Conservation (phyloP, 1,140 invertebrate genomes). For the Diachasmimorpha longicaudata region DNA sequence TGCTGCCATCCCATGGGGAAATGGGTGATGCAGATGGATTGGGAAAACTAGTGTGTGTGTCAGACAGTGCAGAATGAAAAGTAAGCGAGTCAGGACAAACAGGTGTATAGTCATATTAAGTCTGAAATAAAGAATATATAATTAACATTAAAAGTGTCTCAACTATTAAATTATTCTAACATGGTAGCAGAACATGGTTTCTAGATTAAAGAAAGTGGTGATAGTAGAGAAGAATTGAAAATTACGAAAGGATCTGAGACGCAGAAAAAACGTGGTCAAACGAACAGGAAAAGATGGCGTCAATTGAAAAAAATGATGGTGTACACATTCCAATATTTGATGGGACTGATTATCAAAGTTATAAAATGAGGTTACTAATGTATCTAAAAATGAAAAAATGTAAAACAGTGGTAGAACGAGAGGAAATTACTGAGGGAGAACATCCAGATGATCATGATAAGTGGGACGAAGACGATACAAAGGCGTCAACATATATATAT, state of each 20-base stretch:
- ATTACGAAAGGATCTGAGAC: not conserved
- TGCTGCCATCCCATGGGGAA: too few species aligned
- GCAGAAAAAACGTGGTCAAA: not conserved
- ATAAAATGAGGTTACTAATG: conserved; percentile 29
- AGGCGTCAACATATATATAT: conserved; percentile 40
- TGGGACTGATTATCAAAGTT: conserved; percentile 28
- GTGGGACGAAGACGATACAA: conserved; percentile 35
- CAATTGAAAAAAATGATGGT: not conserved
- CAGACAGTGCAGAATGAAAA: too few species aligned
- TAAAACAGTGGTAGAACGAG: conserved; percentile 20
- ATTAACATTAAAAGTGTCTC: too few species aligned
- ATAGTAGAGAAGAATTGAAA: not conserved
- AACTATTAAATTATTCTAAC: not conserved
- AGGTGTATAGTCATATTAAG: too few species aligned
- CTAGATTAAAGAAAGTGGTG: not conserved
- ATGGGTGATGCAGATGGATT: too few species aligned
- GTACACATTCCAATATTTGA: conserved; percentile 29
- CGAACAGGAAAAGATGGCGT: not conserved
- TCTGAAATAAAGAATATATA: too few species aligned
- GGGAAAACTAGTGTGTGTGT: too few species aligned
- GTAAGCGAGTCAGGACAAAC: too few species aligned
- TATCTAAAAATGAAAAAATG: conserved; percentile 38
- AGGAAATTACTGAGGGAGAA: not conserved
- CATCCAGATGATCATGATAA: conserved; percentile 16
- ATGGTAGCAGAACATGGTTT: not conserved